These are phyloP conservation scores for Paramormyrops hopkinsi DNA, from an alignment of 2,797 vertebrate genomes.

Conservation along the genomic window DNA sequence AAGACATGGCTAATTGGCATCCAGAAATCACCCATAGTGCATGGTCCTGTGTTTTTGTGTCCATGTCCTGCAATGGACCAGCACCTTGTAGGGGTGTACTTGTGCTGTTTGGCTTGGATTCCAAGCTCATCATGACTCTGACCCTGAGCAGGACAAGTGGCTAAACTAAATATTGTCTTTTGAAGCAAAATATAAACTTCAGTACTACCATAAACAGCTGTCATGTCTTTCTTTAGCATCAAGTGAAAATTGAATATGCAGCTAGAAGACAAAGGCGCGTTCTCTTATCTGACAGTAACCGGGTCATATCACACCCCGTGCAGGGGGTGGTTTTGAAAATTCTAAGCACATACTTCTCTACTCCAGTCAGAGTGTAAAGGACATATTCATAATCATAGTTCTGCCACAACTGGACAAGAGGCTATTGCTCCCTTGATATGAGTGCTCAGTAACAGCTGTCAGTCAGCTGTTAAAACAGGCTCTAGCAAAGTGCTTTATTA, in stretches of 20 bases:
- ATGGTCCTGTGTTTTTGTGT: background rate
- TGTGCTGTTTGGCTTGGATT: background rate
- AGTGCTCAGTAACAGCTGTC: background rate
- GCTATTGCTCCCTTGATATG: background rate
- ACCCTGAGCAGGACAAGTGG: background rate
- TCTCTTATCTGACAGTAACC: background rate
- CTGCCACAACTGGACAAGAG: background rate
- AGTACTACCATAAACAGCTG: background rate
- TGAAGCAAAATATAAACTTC: background rate
- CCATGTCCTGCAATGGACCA: background rate
- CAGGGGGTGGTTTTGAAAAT: background rate
- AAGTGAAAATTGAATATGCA: background rate
- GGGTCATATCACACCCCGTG: background rate
- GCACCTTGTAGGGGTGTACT: background rate
- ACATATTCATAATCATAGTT: conserved; percentile 12
- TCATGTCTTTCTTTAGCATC: background rate
- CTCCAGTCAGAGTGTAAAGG: background rate
- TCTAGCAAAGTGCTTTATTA: background rate
- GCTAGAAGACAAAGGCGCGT: background rate
- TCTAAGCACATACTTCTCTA: background rate
- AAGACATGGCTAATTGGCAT: background rate
- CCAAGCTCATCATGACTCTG: background rate
- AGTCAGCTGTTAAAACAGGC: background rate
- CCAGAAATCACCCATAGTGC: background rate
- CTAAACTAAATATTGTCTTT: background rate